Evolutionary conservation across 2,888 invertebrate species (phyloP).

Genomic region (Parnassius orleans): DNA sequence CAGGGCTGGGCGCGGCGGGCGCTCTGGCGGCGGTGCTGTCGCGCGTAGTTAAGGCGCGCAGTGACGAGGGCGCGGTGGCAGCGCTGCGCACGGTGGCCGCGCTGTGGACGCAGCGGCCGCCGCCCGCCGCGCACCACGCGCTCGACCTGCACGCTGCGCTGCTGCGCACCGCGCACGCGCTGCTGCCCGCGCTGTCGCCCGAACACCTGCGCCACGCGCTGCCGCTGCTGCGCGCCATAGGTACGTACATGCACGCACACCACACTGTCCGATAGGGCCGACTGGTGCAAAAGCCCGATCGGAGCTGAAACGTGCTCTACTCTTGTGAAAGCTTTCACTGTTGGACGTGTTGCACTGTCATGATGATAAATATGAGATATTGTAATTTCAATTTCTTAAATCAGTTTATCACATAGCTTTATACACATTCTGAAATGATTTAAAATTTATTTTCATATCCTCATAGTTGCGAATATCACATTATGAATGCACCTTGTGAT

Average conservation of each 20-base stretch:
- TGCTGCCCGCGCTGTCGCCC: constrained; percentile 84
- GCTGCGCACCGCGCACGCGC: constrained; percentile 83
- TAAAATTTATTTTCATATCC: too few species aligned
- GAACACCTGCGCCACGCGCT: constrained; percentile 82
- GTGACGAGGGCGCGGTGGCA: constrained; percentile 52
- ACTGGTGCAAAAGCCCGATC: too few species aligned
- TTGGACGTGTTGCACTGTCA: too few species aligned
- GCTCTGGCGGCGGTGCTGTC: constrained; percentile 58
- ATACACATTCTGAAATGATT: too few species aligned
- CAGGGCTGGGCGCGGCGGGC: constrained; percentile 63
- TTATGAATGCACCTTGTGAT: too few species aligned
- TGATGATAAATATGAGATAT: too few species aligned
- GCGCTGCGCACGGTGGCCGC: constrained; percentile 85
- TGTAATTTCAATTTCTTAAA: too few species aligned
- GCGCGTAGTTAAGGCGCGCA: constrained; percentile 62
- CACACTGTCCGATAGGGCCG: constrained; percentile 35
- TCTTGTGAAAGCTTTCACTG: too few species aligned
- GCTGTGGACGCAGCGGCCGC: constrained; percentile 72
- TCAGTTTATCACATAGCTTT: too few species aligned
- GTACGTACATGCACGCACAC: constrained; percentile 67
- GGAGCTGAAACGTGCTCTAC: too few species aligned
- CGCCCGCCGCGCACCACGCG: constrained; percentile 59
- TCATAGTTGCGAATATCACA: too few species aligned
- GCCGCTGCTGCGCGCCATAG: constrained; percentile 86
- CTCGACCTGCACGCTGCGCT: constrained; percentile 65